Evolutionary conservation across 2,113 vertebrate species (phyloP), one percentile per base, ranked within the genome.

Genomic region (Prionailurus bengalensis): DNA sequence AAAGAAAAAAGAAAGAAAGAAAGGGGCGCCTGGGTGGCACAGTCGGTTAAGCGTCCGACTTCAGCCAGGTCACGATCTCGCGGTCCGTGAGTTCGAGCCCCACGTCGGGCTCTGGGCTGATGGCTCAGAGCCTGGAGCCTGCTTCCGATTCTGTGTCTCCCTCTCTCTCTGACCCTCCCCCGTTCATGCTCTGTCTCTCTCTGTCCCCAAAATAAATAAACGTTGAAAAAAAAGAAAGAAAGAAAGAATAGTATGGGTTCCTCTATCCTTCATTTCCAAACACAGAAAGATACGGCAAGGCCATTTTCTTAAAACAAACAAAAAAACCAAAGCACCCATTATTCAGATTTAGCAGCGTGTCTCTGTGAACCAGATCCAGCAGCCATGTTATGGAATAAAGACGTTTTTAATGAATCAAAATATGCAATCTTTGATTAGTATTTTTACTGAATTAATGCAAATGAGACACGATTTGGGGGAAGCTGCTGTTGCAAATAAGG

Each of bases 361-460:
- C 39, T 16, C 55, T 39, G 3, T 91, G 61, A 65, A 45, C 2
- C 27, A 80, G 42, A 94, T 36, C 80, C 65, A 91, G 53, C 55
- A 85, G n/a, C 8, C 55, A 65, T 39, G 23, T 55, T 80, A 33
- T 73, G 13, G 15, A 45, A 95, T 42, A 90, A 80, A 85, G n/a
- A 42, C 73, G 8, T 48, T 74, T 83, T 88, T 14, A 82, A 83
- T 29, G 45, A 48, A 55, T 51, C 63, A 80, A 51, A 80, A 45
- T 45, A 66, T 63, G 15, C 23, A 8, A 25, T 78, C 48, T 95
- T 80, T 85, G 42, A 90, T 63, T 42, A 31, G n/a, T 79, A 93
- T 68, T 87, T 88, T 94, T 63, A 71, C n/a, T 21, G 42, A 93
- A 90, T 58, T 71, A 36, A 90, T 58, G 55, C 85, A 93, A 86